These are phyloP conservation scores for Rhynchotus rufescens DNA, from an alignment of 2,797 vertebrate genomes.

Conservation along the genomic window DNA sequence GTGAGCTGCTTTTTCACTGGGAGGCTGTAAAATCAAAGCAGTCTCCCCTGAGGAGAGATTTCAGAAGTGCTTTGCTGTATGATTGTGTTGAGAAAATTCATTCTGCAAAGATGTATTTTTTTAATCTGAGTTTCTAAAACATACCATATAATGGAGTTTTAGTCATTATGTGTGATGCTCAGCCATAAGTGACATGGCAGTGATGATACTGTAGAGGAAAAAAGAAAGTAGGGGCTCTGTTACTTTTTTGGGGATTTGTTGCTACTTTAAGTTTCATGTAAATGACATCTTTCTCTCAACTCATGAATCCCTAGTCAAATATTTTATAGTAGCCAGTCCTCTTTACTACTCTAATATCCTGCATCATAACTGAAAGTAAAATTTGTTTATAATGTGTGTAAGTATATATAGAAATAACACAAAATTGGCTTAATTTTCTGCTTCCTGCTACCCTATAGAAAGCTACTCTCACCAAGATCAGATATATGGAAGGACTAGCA, in stretches of 20 bases:
- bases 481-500: background rate
- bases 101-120: background rate
- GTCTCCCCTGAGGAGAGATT: background rate
- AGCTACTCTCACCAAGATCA: background rate
- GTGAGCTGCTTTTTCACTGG: background rate
- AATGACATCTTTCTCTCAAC: background rate
- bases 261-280: background rate
- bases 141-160: background rate
- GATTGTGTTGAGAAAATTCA: background rate
- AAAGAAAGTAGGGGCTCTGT: background rate
- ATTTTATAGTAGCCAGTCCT: background rate
- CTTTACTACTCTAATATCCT: background rate
- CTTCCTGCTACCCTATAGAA: background rate
- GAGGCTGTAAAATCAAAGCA: background rate
- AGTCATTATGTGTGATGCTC: background rate
- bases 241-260: background rate
- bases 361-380: background rate
- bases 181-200: background rate
- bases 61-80: rapidly evolving
- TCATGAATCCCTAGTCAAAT: background rate
- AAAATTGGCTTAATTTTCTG: background rate
- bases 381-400: background rate
- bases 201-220: background rate
- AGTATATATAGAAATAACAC: background rate
- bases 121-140: background rate